These are phyloP conservation scores for Baronia brevicornis DNA, from an alignment of 2,888 invertebrate species.

Conservation along the genomic window DNA sequence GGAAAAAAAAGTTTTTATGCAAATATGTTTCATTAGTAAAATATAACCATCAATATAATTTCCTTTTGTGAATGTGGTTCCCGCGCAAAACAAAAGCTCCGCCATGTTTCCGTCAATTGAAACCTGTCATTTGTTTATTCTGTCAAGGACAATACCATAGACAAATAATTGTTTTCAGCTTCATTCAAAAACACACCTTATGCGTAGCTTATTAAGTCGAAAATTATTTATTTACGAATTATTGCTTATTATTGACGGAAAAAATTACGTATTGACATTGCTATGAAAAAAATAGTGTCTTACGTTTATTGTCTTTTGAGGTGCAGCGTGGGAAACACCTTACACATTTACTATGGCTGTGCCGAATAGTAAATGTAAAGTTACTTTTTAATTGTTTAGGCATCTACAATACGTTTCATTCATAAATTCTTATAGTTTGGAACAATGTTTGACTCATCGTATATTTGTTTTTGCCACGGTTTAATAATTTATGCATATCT, in stretches of 20 bases:
- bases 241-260: conserved; percentile 1
- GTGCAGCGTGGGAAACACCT: conserved; percentile 9
- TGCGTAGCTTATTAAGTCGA: neutral
- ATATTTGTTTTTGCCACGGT: too few species aligned
- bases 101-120: conserved; percentile 1
- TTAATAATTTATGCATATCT: too few species aligned
- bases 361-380: conserved; percentile 1
- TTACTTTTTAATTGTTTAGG: too few species aligned
- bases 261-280: conserved; percentile 8
- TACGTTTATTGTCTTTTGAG: conserved; percentile 1
- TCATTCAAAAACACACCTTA: neutral
- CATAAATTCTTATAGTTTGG: too few species aligned
- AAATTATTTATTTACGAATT: neutral
- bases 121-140: too few species aligned
- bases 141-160: conserved; percentile 8
- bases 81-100: conserved; percentile 6
- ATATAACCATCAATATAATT: too few species aligned
- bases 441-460: too few species aligned
- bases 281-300: conserved; percentile 6
- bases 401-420: too few species aligned
- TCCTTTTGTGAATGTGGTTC: conserved; percentile 1
- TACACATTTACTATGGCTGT: conserved; percentile 4
- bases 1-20: too few species aligned
- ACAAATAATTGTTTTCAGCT: neutral
- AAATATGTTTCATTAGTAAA: too few species aligned